phyloP scores from a whole-genome alignment of 2,888 invertebrate genomes.

The Agonopterix alstromeriana region DNA sequence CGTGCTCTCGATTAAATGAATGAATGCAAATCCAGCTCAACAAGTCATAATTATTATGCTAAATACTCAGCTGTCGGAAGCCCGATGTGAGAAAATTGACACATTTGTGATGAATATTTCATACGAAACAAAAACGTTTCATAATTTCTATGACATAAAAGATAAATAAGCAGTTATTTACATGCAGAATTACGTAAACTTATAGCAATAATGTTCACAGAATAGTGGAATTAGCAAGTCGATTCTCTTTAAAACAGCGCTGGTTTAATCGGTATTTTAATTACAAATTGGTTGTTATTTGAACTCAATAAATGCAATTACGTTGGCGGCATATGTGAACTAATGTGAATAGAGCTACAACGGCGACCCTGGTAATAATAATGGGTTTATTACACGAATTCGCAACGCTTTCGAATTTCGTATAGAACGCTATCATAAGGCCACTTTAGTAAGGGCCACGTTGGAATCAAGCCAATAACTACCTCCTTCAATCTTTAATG shows the following conservation, averaged over 20 bases:
- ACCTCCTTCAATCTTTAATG: conserved; percentile 39
- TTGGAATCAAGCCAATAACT: conserved; percentile 35
- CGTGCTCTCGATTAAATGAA: conserved; percentile 8
- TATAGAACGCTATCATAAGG: conserved; percentile 6
- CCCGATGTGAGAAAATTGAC: conserved; percentile 5
- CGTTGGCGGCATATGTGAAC: conserved; percentile 3
- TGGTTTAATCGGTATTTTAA: too few relatives aligned
- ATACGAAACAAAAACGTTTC: too few relatives aligned
- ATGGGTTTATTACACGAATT: conserved; percentile 30
- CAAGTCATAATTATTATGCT: conserved; percentile 9
- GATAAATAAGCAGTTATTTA: too few relatives aligned
- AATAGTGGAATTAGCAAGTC: too few relatives aligned
- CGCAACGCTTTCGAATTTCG: conserved; percentile 39
- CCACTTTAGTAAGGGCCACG: conserved; percentile 18
- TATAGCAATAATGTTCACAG: too few relatives aligned
- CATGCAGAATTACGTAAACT: too few relatives aligned
- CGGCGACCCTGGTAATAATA: conserved; percentile 20
- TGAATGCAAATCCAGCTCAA: conserved; percentile 9
- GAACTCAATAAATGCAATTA: conserved; percentile 8
- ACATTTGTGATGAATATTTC: background rate
- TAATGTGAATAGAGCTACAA: conserved; percentile 18
- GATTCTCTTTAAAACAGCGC: too few relatives aligned
- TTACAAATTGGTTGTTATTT: background rate
- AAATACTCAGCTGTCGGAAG: conserved; percentile 1
- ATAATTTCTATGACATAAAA: too few relatives aligned